A percentile compares a stretch with the other conserved stretches of the same genome.
phyloP scores from a whole-genome alignment of 2,797 vertebrate species.

The Sebastes steindachneri region DNA sequence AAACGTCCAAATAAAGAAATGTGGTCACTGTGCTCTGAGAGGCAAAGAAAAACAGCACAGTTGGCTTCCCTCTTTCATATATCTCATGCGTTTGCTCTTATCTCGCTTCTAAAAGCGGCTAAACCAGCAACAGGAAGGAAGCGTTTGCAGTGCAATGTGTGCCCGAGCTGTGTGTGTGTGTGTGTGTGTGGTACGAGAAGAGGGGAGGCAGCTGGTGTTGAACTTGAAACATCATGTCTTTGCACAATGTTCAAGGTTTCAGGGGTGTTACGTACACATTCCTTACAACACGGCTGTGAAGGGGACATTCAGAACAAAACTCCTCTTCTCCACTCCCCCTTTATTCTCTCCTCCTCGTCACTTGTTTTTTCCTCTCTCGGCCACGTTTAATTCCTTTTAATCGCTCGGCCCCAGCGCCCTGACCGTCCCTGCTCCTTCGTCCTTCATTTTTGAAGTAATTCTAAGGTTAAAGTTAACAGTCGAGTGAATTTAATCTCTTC shows the following conservation, averaged over 20 bases:
- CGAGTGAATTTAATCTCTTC: background rate
- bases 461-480: background rate
- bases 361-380: slow-evolving; percentile 19
- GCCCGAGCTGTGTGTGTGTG: slow-evolving; percentile 13
- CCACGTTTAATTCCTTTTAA: slow-evolving; percentile 11
- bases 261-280: slow-evolving; percentile 38
- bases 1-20: slow-evolving; percentile 12
- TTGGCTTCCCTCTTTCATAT: slow-evolving; percentile 26
- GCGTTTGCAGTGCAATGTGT: slow-evolving; percentile 57
- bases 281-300: slow-evolving; percentile 31
- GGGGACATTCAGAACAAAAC: slow-evolving; percentile 28
- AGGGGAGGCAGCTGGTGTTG: slow-evolving; percentile 40
- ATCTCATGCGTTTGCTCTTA: slow-evolving; percentile 60
- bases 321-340: background rate
- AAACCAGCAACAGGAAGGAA: slow-evolving; percentile 82
- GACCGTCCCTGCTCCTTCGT: background rate
- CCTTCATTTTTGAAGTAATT: background rate
- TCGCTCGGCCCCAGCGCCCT: background rate
- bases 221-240: slow-evolving; percentile 58
- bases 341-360: background rate
- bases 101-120: slow-evolving; percentile 67
- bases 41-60: background rate
- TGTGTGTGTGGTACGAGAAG: slow-evolving; percentile 4
- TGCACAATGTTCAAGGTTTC: slow-evolving; percentile 57
- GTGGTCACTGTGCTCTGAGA: background rate